These are phyloP conservation scores for Myotis davidii DNA, from an alignment of 2,113 vertebrate species.

Conservation along the genomic window DNA sequence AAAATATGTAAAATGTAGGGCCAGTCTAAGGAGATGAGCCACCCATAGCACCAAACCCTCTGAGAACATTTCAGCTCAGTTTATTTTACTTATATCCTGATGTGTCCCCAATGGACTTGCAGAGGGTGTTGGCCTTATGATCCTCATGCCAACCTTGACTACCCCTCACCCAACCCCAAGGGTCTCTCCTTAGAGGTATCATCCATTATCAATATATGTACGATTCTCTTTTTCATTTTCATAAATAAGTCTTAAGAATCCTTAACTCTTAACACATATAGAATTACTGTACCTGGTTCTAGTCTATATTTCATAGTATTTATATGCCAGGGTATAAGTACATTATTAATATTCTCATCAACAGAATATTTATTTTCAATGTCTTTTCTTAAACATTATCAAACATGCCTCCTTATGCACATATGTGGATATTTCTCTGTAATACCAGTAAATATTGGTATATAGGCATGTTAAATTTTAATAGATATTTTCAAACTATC, in stretches of 20 bases:
- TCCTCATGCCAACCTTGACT: not conserved
- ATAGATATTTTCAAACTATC: not conserved
- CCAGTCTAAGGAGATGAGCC: not conserved
- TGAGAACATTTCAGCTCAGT: not conserved
- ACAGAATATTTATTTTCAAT: not conserved
- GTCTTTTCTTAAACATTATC: not conserved
- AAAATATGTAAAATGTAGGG: not conserved
- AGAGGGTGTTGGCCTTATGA: not conserved
- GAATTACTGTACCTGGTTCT: not conserved
- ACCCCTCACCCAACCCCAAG: not conserved
- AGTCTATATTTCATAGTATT: not conserved
- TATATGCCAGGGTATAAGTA: not conserved
- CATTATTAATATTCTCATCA: not conserved
- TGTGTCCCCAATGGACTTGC: not conserved
- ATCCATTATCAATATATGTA: not conserved
- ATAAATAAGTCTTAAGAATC: not conserved
- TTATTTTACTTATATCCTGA: not conserved
- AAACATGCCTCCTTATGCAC: not conserved
- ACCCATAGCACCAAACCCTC: not conserved
- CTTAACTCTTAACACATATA: conserved; percentile 24
- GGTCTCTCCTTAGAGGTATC: fast-evolving
- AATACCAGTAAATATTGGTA: not conserved
- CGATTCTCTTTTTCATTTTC: not conserved
- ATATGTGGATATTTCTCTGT: not conserved
- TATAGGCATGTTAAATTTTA: not conserved